A percentile compares a stretch with the other conserved stretches of the same genome.
These are phyloP conservation scores for Grammomys surdaster DNA, from an alignment of 2,113 vertebrate genomes.

Conservation along the genomic window DNA sequence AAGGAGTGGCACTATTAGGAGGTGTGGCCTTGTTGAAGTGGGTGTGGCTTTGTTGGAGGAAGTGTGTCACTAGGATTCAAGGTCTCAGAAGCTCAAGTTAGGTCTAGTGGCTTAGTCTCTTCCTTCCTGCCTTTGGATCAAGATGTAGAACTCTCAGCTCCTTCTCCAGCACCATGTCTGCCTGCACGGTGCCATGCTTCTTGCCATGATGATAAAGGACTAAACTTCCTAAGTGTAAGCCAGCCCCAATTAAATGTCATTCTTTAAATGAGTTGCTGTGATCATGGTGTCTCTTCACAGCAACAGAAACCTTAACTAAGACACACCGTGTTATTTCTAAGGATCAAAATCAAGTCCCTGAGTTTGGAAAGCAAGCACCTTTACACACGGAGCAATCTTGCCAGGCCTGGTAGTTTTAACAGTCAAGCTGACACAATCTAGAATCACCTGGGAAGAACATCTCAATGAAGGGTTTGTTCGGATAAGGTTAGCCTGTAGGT, in stretches of 20 bases:
- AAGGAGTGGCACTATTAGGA: background rate
- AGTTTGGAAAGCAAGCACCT: background rate
- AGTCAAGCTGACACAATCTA: background rate
- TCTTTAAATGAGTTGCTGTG: background rate
- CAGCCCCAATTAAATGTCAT: background rate
- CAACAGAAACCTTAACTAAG: background rate
- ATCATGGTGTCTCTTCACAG: background rate
- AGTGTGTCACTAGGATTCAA: background rate
- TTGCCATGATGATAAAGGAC: background rate
- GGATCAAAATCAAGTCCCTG: too few relatives aligned
- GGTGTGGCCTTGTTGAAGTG: background rate
- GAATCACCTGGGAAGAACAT: background rate
- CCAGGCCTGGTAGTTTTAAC: background rate
- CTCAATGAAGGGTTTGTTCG: background rate
- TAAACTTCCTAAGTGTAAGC: background rate
- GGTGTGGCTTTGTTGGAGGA: background rate
- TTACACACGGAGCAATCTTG: background rate
- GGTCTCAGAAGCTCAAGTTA: background rate
- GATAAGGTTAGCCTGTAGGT: background rate
- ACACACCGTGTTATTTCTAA: background rate
- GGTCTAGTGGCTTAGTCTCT: background rate
- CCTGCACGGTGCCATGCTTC: too few relatives aligned
- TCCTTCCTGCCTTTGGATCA: background rate
- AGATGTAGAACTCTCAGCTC: background rate
- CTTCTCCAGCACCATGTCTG: background rate